Evolutionary conservation across 2,113 vertebrate genomes (phyloP), one percentile per base, ranked within the genome.

Genomic region (Tetrao urogallus): DNA sequence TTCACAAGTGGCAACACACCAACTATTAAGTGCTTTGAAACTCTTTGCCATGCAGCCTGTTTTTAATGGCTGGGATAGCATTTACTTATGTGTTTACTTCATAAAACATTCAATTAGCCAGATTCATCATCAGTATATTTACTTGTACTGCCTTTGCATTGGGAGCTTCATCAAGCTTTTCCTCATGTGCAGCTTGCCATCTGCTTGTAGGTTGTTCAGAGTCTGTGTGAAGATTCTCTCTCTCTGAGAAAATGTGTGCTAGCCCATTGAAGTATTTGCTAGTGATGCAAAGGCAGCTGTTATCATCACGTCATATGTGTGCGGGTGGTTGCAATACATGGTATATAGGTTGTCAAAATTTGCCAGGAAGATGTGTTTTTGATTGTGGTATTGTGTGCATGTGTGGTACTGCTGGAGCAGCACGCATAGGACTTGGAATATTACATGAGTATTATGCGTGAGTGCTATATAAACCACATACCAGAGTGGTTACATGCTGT

Each of bases 321-420:
- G 94, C 91, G 94, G 93, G 95, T 94, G 93, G 96, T 90, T 96
- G 92, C 90, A 97, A 95, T 94, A 93, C 94, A 95, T 93, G 94
- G 94, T 92, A 94, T 96, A 95, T 88, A 95, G 88, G 92, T 95
- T 96, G 94, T 96, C 95, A 95, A 63, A 91, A 93, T 95, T 96
- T 94, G 92, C 95, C 95, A 95, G 93, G 94, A 94, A 95, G 95
- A 96, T 95, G 86, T 97, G 96, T 94, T 97, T 96, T 92, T 96
- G 93, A 97, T 97, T 97, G 95, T 97, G 95, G 94, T 96, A 94
- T 95, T 90, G 73, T 94, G 93, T 95, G 93, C 95, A 94, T 97
- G 94, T 95, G 95, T 97, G 95, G 95, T 96, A 97, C 93, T 95
- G 93, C 93, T 95, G 94, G 82, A 97, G 96, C 90, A 96, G 96